Conservation (phyloP, 1,140 invertebrate species). For the Pogonus chalceus region DNA sequence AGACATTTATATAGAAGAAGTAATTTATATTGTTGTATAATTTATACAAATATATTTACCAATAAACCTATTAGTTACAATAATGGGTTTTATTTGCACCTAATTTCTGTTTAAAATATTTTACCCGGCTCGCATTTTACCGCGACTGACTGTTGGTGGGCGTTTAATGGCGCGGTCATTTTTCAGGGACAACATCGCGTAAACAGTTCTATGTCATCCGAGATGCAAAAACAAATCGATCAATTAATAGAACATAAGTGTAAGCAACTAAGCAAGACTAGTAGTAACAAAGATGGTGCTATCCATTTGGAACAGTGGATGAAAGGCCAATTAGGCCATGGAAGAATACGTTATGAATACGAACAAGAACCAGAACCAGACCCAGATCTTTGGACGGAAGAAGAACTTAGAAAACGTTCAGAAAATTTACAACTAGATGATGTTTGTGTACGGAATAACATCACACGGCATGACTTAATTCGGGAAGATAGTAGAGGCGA, state of each 20-base stretch:
- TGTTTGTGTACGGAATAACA: too few species aligned
- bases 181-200: not conserved
- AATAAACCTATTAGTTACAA: constrained; percentile 30
- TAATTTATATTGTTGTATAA: constrained; percentile 30
- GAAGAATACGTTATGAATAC: constrained; percentile 19
- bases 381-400: constrained; percentile 58
- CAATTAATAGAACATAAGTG: constrained; percentile 49
- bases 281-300: constrained; percentile 45
- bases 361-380: constrained; percentile 35
- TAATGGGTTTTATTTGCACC: constrained; percentile 30
- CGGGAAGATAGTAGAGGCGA: constrained; percentile 26
- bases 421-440: constrained; percentile 52
- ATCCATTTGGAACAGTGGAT: constrained; percentile 65
- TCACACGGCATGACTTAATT: not conserved
- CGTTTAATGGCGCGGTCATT: constrained; percentile 17
- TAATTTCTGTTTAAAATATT: constrained; percentile 19
- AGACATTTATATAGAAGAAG: constrained; percentile 18
- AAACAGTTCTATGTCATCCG: constrained; percentile 4
- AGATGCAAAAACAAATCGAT: constrained; percentile 38
- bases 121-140: constrained; percentile 22
- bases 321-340: constrained; percentile 41
- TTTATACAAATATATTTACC: constrained; percentile 29
- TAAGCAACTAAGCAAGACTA: constrained; percentile 44
- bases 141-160: constrained; percentile 31
- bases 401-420: constrained; percentile 52